Evolutionary conservation across 2,888 invertebrate genomes (phyloP).

Genomic region (Macaria liturata): DNA sequence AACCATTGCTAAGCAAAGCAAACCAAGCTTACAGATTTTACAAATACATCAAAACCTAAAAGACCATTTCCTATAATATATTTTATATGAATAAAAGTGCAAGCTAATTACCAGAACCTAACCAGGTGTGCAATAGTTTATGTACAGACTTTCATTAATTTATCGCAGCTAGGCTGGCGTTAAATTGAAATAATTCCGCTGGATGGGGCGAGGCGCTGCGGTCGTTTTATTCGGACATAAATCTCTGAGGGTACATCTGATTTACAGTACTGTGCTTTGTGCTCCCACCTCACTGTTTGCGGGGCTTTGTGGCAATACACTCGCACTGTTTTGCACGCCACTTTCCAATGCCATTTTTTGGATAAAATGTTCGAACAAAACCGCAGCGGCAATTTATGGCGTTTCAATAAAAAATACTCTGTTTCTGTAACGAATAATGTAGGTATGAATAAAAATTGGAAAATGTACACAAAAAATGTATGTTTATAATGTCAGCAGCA

Average conservation of each 20-base stretch:
- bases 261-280: conserved; percentile 71
- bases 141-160: conserved; percentile 56
- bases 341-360: conserved; percentile 39
- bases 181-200: conserved; percentile 74
- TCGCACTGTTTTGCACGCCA: conserved; percentile 46
- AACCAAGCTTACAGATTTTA: no score
- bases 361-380: conserved; percentile 13
- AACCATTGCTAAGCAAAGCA: no score
- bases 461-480: no score
- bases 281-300: conserved; percentile 59
- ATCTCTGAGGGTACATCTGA: conserved; percentile 68
- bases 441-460: no score
- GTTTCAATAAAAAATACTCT: no score
- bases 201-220: conserved; percentile 56
- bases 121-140: conserved; percentile 49
- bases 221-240: conserved; percentile 72
- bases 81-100: conserved; percentile 43
- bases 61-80: conserved; percentile 4
- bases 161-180: conserved; percentile 54
- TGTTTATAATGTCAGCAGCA: no score
- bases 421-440: no score
- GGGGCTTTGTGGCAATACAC: conserved; percentile 53
- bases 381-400: no score
- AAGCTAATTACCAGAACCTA: conserved; percentile 52
- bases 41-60: no score